phyloP scores from a whole-genome alignment of 2,113 vertebrate species.

The Urocolius indicus region DNA sequence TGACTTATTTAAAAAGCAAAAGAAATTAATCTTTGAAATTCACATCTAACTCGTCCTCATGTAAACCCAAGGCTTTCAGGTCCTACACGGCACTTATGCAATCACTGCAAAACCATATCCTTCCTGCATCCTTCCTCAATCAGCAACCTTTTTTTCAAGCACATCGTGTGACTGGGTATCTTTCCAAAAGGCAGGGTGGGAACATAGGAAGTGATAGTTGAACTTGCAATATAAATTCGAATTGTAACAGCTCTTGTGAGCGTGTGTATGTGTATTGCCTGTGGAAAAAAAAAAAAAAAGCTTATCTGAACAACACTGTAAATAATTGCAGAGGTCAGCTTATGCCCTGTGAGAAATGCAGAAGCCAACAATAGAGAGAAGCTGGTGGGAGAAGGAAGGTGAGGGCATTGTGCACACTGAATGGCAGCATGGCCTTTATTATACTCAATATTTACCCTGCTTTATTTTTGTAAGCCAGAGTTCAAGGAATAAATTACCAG shows the following conservation, averaged over 20 bases:
- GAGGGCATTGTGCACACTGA: not conserved
- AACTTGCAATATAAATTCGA: constrained; percentile 29
- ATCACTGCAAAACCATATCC: constrained; percentile 56
- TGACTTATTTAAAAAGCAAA: not conserved
- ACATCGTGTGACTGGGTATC: constrained; percentile 18
- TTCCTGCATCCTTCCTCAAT: constrained; percentile 67
- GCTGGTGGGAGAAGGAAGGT: constrained; percentile 15
- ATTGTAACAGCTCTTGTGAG: constrained; percentile 29
- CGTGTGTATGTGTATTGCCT: not conserved
- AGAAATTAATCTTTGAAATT: constrained; percentile 23
- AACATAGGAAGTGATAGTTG: constrained; percentile 65
- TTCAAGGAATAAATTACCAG: constrained; percentile 27
- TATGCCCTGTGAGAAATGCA: not conserved
- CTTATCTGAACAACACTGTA: constrained; percentile 31
- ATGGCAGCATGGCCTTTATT: not conserved
- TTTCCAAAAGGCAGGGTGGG: constrained; percentile 57
- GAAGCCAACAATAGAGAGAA: constrained; percentile 24
- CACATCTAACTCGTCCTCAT: not conserved
- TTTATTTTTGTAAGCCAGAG: not conserved
- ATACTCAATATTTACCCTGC: constrained; percentile 22
- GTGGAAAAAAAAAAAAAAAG: constrained; percentile 42
- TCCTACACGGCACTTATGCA: not conserved
- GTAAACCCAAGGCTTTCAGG: constrained; percentile 14
- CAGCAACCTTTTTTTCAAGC: constrained; percentile 43
- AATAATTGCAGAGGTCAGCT: not conserved